Evolutionary conservation across 2,888 invertebrate genomes (phyloP).

Genomic region (Margaritifera margaritifera): DNA sequence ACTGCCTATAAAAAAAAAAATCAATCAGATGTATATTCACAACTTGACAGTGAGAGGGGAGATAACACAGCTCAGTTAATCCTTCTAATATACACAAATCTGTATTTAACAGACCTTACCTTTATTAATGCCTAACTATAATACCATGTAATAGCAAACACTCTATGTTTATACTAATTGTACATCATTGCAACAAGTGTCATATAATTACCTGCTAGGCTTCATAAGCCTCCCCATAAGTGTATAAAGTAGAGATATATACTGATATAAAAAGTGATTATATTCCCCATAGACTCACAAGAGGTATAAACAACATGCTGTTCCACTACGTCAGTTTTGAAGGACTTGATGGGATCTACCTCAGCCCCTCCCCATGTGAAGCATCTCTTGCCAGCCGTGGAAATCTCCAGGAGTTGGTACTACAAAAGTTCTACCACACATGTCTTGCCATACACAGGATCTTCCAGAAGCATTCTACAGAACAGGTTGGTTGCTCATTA

Average conservation of each 20-base stretch:
- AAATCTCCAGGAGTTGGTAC: conserved; percentile 76
- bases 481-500: conserved; percentile 11
- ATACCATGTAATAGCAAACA: no score
- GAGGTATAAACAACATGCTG: conserved; percentile 82
- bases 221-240: no score
- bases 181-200: no score
- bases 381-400: conserved; percentile 41
- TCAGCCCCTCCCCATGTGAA: conserved; percentile 77
- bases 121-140: no score
- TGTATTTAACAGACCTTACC: no score
- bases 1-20: no score
- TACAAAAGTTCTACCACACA: conserved; percentile 82
- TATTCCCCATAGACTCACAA: conserved; percentile 73
- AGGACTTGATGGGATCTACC: conserved; percentile 80
- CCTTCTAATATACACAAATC: no score
- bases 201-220: no score
- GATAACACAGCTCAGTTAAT: no score
- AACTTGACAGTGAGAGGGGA: no score
- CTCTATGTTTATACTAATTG: no score
- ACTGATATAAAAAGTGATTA: conserved; percentile 1
- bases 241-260: background rate
- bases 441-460: conserved; percentile 83
- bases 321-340: conserved; percentile 86
- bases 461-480: conserved; percentile 75
- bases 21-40: no score